These are phyloP conservation scores for Galerucella calmariensis DNA, from an alignment of 2,888 invertebrate genomes.

Conservation along the genomic window DNA sequence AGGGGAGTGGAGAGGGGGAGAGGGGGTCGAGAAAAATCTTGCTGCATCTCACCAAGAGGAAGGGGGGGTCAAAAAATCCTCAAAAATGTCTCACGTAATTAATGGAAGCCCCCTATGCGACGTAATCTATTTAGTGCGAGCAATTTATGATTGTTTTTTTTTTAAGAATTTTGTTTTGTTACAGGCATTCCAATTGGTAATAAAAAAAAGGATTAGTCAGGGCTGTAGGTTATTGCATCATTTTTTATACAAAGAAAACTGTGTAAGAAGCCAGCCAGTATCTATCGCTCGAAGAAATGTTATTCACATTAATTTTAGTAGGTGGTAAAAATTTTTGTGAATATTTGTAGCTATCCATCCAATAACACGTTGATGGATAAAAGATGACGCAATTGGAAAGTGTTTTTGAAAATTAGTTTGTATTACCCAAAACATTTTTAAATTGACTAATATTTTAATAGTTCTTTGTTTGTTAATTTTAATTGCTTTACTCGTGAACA, in stretches of 20 bases:
- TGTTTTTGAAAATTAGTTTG: constrained; percentile 22
- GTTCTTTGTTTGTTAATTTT: constrained; percentile 14
- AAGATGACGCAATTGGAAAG: constrained; percentile 31
- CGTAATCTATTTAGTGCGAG: no score
- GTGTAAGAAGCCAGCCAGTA: constrained; percentile 21
- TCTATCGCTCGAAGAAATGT: constrained; percentile 32
- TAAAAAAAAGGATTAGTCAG: constrained; percentile 24
- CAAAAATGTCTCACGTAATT: not conserved
- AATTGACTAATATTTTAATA: constrained; percentile 24
- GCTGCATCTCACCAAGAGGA: no score
- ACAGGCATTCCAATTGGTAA: constrained; percentile 45
- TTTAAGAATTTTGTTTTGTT: constrained; percentile 37
- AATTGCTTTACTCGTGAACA: constrained; percentile 21
- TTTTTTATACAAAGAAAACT: constrained; percentile 49
- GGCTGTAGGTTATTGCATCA: constrained; percentile 48
- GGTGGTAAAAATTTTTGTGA: constrained; percentile 3
- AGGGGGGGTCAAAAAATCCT: not conserved
- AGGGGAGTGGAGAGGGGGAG: no score
- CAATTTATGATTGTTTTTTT: not conserved
- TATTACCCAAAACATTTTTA: constrained; percentile 14
- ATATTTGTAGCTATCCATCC: not conserved
- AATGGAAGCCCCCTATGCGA: no score
- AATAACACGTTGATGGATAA: constrained; percentile 11
- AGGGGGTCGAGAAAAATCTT: no score
- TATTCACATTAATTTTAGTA: not conserved